Evolutionary conservation across 2,888 invertebrate genomes (phyloP), one percentile per base, ranked within the genome.

Genomic region (Scaptomyza flava): DNA sequence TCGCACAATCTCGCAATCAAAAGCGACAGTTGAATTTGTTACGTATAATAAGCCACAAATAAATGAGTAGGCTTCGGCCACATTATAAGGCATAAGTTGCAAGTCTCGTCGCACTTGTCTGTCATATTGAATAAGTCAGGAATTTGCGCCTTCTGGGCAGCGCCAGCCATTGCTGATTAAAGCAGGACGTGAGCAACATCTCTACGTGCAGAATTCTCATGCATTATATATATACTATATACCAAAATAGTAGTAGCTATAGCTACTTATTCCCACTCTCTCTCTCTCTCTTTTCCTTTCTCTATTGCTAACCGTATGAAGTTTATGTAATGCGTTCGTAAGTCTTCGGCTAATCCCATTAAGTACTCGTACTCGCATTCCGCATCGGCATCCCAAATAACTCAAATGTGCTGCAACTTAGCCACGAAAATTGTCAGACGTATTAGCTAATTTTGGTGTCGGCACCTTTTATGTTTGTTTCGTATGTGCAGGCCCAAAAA

Each of bases 331-430:
- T 90, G 90, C 85, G 90, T 86, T 85, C 83, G 89, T 87, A 90
- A 89, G 89, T 87, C 90, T 79, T 77, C 69, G 73, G 81, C 88
- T 91, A 90, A 91, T 91, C 90, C 89, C 87, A 91, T 91, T 91
- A 90, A 46, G 45, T 64, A 47, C 33, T 50, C 57, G 43, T 17
- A 1, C 5, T 42, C n/a, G 56, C 47, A 72, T 80, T 60, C 75
- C 74, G 57, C 72, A 59, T 59, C 58, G 64, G 72, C 59, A 67
- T 50, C 47, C 62, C 51, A 71, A 4, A 61, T 65, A 67, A 69
- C 58, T 53, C 51, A 77, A 79, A 78, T 83, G 78, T 72, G 45
- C 70, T 67, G 74, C 78, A 76, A 85, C 79, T 82, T 81, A 57
- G 45, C 46, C 52, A 41, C 27, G 12, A 60, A 47, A 54, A 38